These are phyloP conservation scores for Siphamia tubifer DNA, from an alignment of 2,113 vertebrate genomes.

Conservation along the genomic window DNA sequence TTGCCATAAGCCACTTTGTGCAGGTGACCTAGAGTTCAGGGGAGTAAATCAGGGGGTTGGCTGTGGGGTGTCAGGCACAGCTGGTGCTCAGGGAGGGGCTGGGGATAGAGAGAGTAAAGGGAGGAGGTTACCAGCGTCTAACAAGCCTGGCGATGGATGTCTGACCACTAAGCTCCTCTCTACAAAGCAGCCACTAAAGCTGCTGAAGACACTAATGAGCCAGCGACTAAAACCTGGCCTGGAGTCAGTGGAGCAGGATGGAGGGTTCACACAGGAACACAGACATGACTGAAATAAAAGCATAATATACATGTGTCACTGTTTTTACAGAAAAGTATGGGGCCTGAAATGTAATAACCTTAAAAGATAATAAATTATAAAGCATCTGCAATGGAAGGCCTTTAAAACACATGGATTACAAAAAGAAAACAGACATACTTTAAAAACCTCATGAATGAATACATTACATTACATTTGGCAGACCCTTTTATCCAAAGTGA, in stretches of 20 bases:
- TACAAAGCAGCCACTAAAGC: constrained; percentile 58
- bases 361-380: no score
- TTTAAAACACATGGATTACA: no score
- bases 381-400: no score
- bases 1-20: neutral
- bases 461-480: no score
- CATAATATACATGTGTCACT: no score
- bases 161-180: constrained; percentile 49
- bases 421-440: no score
- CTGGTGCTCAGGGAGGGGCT: constrained; percentile 6
- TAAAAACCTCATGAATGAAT: no score
- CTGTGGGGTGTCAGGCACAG: constrained; percentile 13
- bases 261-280: neutral
- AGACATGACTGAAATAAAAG: no score
- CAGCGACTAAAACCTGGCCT: constrained; percentile 49
- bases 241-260: constrained; percentile 35
- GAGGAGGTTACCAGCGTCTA: constrained; percentile 11
- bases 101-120: neutral
- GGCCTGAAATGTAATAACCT: no score
- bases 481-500: no score
- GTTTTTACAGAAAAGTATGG: no score
- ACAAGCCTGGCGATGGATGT: constrained; percentile 36
- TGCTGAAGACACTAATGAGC: constrained; percentile 46
- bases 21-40: constrained; percentile 6
- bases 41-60: neutral